Base-by-base conservation (phyloP, 2,797 vertebrate genomes). In the Protosalanx chinensis region DNA sequence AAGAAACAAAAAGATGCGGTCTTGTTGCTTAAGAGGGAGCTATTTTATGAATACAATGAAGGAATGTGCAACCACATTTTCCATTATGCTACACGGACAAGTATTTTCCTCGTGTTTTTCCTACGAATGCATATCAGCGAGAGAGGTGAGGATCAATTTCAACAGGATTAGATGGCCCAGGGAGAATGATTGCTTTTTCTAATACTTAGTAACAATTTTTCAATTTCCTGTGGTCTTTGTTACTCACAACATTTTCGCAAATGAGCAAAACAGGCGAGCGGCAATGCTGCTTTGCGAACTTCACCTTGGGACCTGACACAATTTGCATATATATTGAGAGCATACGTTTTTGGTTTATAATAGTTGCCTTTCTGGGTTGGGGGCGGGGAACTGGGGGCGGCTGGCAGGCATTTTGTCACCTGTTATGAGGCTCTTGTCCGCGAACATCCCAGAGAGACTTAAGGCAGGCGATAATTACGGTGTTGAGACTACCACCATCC, bases 301-400 rank as follows among this genome's bases (percentile, higher is more conserved):
- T 90, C 90, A 94, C 91, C 92, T 90, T 88, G 92, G 91, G 91
- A 92, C 92, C 68, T 80, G 79, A 86, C 82, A 67, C 81, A 87
- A 95, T 95, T 95, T 95, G 94, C 93, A 94, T 95, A 94, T 95
- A 94, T 95, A 95, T 94, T 95, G 93, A 93, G 92, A 93, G 90
- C 92, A 94, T 94, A 93, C 93, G 93, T 93, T 95, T 92, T 94
- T 92, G 88, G 89, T 91, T 93, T 93, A 92, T 93, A 91, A 92
- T 89, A 90, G 91, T 91, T 87, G 88, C 89, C 86, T 84, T 87
- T 90, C 87, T 78, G 81, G 76, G 84, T 79, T 81, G 85, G 87
- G 16, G 41, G 62, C 13, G 20, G 18, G 37, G 87, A 76, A 84
- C 81, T 4, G 83, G 81, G 88, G 84, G 83, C 70, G 84, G 84